Percentiles rank a stretch among this genome's conserved stretches.
Evolutionary conservation across 2,113 vertebrate genomes (phyloP).

Genomic region (Proteles cristata): DNA sequence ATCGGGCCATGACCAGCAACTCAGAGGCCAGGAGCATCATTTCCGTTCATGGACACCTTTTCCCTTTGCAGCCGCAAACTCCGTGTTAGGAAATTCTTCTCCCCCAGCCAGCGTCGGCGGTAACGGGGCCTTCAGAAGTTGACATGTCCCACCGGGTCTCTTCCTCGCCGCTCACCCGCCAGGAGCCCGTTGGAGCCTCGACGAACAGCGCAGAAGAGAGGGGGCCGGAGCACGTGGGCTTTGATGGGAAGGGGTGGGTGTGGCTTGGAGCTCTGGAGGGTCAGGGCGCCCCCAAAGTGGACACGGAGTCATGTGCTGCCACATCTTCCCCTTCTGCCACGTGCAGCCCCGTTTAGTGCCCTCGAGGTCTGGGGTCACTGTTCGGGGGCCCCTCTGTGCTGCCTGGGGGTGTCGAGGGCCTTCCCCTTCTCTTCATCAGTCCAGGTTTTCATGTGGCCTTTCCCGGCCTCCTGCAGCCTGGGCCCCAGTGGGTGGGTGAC

Average conservation of each 20-base stretch:
- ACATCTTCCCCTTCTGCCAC: background rate
- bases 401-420: background rate
- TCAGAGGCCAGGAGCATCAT: too few relatives aligned
- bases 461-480: background rate
- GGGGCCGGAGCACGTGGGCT: rapidly evolving
- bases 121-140: rapidly evolving
- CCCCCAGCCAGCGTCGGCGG: rapidly evolving
- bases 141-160: rapidly evolving
- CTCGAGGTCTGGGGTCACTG: background rate
- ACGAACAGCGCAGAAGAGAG: rapidly evolving
- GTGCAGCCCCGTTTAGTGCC: background rate
- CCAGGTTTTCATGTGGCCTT: rapidly evolving
- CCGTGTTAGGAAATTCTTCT: background rate
- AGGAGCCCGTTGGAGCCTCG: rapidly evolving
- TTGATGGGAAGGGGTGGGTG: rapidly evolving
- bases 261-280: background rate
- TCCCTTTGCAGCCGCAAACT: background rate
- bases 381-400: background rate
- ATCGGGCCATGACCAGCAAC: rapidly evolving
- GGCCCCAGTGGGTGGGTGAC: background rate
- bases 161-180: rapidly evolving
- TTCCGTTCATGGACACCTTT: background rate
- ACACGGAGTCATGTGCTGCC: background rate
- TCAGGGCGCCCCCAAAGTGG: rapidly evolving
- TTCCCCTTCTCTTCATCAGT: rapidly evolving